Base-by-base conservation (phyloP, 2,113 vertebrate species). In the Meles meles region DNA sequence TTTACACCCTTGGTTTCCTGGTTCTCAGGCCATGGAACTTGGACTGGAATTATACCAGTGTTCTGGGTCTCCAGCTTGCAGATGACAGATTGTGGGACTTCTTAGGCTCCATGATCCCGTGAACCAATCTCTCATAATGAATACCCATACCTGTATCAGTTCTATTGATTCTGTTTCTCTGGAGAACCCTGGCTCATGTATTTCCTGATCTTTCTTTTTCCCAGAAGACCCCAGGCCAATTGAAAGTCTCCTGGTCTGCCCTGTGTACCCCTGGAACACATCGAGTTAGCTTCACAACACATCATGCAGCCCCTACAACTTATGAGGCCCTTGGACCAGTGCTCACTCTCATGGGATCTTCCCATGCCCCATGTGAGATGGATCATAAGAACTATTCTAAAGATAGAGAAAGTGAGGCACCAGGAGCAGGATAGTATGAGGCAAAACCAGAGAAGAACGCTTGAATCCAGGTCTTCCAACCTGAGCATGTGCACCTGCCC, bases 331-430 rank as follows among this genome's bases (percentile, higher is more conserved):
- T 44, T 49, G 31, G 44, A 18, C 27, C 18, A 15, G 6, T 18
- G 29, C 1, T 27, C 21, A 61, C 34, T 63, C 39, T 31, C 7
- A 14, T 83, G 44, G 23, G 27, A 59, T 44, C 42, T 27, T 77
- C 79, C 13, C 0, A 2, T 34, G 25, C 7, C 23, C 52, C 27
- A 12, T 0, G 0, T 72, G 59, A 77, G 5, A 47, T 9, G 10
- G 10, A 27, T 63, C n/a, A 23, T 47, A 74, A 39, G 44, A 29
- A 14, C 6, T 23, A 18, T 8, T 65, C 21, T 52, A 49, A 74
- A 42, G 31, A 55, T 21, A 27, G 39, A 89, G 39, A 72, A 74
- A 37, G 5, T 0, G 17, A 88, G 21, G 69, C 5, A 80, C 27
- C 9, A 6, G 17, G 34, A 77, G 15, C 20, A 61, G 11, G 7